These are phyloP conservation scores for Drosophila anomalata DNA, from an alignment of 2,888 invertebrate species.

Conservation along the genomic window DNA sequence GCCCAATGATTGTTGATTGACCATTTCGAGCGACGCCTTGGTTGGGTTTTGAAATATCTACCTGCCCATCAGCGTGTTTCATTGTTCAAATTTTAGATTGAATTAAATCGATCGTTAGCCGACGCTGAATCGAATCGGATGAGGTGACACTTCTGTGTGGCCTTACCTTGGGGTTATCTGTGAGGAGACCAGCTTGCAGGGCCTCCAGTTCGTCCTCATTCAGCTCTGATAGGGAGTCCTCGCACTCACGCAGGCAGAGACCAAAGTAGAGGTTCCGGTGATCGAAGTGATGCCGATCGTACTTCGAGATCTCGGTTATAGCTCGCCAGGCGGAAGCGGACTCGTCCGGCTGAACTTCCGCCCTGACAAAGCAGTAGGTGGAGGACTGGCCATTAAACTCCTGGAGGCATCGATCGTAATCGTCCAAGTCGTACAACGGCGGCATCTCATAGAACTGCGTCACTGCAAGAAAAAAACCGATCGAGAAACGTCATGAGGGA, in stretches of 20 bases:
- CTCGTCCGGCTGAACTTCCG: constrained; percentile 72
- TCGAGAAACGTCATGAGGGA: constrained; percentile 15
- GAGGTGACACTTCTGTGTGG: constrained; percentile 29
- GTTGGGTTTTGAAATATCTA: constrained; percentile 38
- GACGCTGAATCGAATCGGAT: constrained; percentile 32
- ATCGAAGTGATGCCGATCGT: constrained; percentile 79
- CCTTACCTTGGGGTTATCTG: constrained; percentile 77
- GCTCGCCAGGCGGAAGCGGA: constrained; percentile 70
- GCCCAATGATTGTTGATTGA: constrained; percentile 2
- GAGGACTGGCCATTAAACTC: constrained; percentile 60
- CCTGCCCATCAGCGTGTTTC: constrained; percentile 21
- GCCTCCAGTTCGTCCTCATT: constrained; percentile 42
- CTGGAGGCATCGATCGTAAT: constrained; percentile 82
- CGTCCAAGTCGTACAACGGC: constrained; percentile 79
- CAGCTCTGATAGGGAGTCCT: constrained; percentile 54
- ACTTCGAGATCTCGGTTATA: constrained; percentile 74
- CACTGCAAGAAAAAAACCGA: constrained; percentile 62
- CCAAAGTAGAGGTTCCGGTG: constrained; percentile 80
- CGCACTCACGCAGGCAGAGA: constrained; percentile 74
- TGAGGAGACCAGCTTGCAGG: constrained; percentile 65
- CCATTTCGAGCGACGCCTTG: constrained; percentile 39
- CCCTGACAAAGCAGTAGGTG: constrained; percentile 80
- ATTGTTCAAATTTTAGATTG: constrained; percentile 48
- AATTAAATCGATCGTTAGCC: constrained; percentile 52
- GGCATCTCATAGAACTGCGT: constrained; percentile 83